A percentile compares a stretch with the other conserved stretches of the same genome.
Conservation (phyloP, 2,888 invertebrate species). For the Listrodromus nycthemerus region DNA sequence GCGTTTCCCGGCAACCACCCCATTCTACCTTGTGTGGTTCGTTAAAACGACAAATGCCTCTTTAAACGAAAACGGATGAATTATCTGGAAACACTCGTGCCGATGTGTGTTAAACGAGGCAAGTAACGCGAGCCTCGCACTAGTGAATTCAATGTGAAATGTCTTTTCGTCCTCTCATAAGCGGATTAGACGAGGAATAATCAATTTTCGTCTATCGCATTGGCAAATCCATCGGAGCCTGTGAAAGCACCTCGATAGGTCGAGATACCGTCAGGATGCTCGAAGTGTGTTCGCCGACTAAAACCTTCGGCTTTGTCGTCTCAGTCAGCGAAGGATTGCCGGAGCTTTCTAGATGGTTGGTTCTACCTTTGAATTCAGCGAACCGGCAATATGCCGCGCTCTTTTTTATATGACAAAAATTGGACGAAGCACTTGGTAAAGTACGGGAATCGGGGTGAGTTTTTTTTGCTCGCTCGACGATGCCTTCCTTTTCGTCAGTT, state of each 20-base stretch:
- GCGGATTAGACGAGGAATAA: neutral
- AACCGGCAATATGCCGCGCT: neutral
- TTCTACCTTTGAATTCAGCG: neutral
- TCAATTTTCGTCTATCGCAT: neutral
- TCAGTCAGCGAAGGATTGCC: neutral
- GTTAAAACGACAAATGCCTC: constrained; percentile 1
- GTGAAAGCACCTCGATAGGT: neutral
- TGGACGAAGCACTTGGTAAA: neutral
- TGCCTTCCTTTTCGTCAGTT: neutral
- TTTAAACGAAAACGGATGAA: neutral
- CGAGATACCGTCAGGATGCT: neutral
- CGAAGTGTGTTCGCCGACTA: neutral
- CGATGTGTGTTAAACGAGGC: neutral
- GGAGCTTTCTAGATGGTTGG: neutral
- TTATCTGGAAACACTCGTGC: neutral
- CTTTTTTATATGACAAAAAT: neutral
- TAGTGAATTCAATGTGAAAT: neutral
- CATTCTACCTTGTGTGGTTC: neutral
- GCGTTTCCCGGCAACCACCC: neutral
- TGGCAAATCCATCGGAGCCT: too few species aligned
- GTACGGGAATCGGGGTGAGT: neutral
- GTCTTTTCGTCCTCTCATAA: neutral
- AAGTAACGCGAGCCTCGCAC: neutral
- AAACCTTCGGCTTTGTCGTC: neutral
- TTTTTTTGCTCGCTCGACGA: neutral